These are phyloP conservation scores for Heterotilapia buettikoferi DNA, from an alignment of 2,113 vertebrate genomes.

Conservation along the genomic window DNA sequence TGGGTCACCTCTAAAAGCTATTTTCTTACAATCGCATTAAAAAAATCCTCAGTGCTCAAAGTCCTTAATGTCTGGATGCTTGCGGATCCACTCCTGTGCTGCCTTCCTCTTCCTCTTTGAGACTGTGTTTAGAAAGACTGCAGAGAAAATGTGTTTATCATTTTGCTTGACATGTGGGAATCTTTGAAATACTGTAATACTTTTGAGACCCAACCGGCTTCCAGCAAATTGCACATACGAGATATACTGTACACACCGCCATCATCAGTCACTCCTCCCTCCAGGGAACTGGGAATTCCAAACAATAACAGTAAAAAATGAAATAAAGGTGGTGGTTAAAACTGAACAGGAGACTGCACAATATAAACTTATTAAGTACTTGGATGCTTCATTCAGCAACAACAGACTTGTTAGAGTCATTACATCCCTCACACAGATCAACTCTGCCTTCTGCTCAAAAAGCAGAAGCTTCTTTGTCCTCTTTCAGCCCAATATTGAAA, in stretches of 20 bases:
- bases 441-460: not conserved
- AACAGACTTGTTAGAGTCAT: not conserved
- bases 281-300: not conserved
- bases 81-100: not conserved
- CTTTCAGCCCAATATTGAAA: conserved; percentile 11
- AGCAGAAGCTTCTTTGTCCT: not conserved
- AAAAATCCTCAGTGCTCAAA: not conserved
- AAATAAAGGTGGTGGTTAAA: not conserved
- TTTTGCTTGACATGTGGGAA: not conserved
- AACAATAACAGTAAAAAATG: not conserved
- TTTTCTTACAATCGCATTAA: not conserved
- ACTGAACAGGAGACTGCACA: not conserved
- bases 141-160: not conserved
- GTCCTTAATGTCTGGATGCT: not conserved
- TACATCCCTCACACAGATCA: not conserved
- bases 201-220: not conserved
- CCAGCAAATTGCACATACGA: not conserved
- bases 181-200: not conserved
- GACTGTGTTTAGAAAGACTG: not conserved
- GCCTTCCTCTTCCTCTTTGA: not conserved
- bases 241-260: not conserved
- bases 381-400: not conserved
- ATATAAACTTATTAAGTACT: not conserved
- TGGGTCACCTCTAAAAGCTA: not conserved
- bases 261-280: not conserved